Percentiles rank a stretch among this genome's conserved stretches.
Conservation (phyloP, 2,888 invertebrate genomes). For the Zhengitettix transpicula region DNA sequence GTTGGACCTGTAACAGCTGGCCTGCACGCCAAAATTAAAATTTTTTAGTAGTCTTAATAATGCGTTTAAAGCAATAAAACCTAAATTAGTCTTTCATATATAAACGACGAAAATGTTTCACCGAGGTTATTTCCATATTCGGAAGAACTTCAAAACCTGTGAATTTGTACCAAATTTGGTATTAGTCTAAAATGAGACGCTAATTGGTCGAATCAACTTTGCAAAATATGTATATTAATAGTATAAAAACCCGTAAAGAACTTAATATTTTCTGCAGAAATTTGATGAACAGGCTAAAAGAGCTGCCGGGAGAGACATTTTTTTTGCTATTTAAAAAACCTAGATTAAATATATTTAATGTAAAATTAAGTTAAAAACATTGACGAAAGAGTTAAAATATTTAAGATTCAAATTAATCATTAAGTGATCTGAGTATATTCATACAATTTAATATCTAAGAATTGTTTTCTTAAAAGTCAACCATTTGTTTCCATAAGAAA, state of each 20-base stretch:
- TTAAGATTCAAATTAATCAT: too few species aligned
- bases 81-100: background rate
- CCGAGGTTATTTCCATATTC: too few species aligned
- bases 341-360: background rate
- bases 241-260: too few species aligned
- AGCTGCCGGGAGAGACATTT: background rate
- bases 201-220: too few species aligned
- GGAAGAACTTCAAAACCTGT: background rate
- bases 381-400: background rate
- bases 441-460: too few species aligned
- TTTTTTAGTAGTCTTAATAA: too few species aligned
- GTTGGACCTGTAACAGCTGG: conserved; percentile 39
- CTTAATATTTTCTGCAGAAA: background rate
- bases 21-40: background rate
- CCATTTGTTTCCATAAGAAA: too few species aligned
- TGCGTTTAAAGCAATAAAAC: background rate
- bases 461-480: too few species aligned
- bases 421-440: too few species aligned
- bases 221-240: too few species aligned
- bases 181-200: too few species aligned
- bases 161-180: too few species aligned
- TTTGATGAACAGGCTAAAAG: background rate
- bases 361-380: background rate
- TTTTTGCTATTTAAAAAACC: background rate
- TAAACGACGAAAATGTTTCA: background rate